phyloP scores from a whole-genome alignment of 2,113 vertebrate species.

The Nerophis lumbriciformis region DNA sequence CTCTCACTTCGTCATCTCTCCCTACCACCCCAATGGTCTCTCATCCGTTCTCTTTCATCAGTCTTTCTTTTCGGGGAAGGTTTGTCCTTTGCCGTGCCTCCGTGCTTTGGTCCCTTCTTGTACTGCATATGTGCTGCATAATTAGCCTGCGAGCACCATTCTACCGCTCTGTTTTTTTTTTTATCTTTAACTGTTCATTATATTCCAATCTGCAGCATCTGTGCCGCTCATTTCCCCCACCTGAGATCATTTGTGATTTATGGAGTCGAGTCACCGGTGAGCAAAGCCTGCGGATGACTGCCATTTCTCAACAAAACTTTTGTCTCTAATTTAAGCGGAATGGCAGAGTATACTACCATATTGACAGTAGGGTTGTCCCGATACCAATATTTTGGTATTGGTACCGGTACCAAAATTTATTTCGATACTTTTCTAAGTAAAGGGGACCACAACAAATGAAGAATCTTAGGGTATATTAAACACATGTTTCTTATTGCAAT shows the following conservation, averaged over 20 bases:
- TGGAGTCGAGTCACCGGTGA: background rate
- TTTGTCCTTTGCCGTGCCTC: slow-evolving; percentile 37
- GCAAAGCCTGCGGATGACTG: background rate
- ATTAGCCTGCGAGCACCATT: slow-evolving; percentile 19
- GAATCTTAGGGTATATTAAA: too few relatives aligned
- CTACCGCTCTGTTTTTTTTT: background rate
- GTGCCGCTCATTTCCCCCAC: too few relatives aligned
- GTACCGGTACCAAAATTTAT: too few relatives aligned
- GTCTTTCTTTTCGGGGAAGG: slow-evolving; percentile 24
- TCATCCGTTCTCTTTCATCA: slow-evolving; percentile 24
- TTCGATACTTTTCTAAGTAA: too few relatives aligned
- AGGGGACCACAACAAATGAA: too few relatives aligned
- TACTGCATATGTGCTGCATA: slow-evolving; percentile 6
- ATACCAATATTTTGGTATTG: too few relatives aligned
- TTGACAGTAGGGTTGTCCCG: too few relatives aligned
- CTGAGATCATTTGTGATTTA: background rate
- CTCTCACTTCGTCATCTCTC: slow-evolving; percentile 18
- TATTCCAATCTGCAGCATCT: background rate
- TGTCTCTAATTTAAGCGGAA: too few relatives aligned
- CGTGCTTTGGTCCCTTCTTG: background rate
- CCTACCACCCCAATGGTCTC: slow-evolving; percentile 16
- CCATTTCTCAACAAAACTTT: too few relatives aligned
- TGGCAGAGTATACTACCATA: too few relatives aligned
- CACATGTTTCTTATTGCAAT: too few relatives aligned
- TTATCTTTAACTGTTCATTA: slow-evolving; percentile 13